phyloP scores from a whole-genome alignment of 2,797 vertebrate genomes.

The Alca torda region DNA sequence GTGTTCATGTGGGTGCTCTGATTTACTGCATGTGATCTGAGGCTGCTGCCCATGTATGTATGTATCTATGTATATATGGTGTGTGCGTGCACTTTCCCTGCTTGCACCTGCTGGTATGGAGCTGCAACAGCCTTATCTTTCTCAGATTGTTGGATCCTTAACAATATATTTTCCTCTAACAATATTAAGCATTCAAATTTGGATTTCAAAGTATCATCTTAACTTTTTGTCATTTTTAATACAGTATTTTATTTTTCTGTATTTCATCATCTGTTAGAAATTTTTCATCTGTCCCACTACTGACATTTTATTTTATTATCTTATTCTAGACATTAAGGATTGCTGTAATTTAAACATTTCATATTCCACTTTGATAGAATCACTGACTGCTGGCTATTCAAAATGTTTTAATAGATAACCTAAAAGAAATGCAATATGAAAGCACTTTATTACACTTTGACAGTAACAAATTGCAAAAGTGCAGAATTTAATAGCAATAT shows the following conservation, averaged over 20 bases:
- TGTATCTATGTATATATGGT: too few species aligned
- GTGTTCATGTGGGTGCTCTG: background rate
- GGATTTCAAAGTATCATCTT: background rate
- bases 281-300: background rate
- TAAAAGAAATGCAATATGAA: background rate
- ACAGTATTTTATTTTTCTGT: background rate
- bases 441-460: background rate
- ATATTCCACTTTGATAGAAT: background rate
- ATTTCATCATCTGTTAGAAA: background rate
- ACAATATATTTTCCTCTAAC: background rate
- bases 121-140: background rate
- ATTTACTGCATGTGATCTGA: background rate
- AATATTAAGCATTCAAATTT: background rate
- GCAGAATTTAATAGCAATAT: background rate
- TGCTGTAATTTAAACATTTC: background rate
- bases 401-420: background rate
- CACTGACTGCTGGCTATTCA: background rate
- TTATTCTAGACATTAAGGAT: background rate
- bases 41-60: background rate
- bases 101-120: background rate
- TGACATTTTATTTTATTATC: background rate
- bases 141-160: background rate
- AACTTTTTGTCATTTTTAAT: background rate
- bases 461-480: background rate
- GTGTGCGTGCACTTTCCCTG: rapidly evolving